Conservation (phyloP, 1,140 invertebrate species). For the Hestina assimilis region DNA sequence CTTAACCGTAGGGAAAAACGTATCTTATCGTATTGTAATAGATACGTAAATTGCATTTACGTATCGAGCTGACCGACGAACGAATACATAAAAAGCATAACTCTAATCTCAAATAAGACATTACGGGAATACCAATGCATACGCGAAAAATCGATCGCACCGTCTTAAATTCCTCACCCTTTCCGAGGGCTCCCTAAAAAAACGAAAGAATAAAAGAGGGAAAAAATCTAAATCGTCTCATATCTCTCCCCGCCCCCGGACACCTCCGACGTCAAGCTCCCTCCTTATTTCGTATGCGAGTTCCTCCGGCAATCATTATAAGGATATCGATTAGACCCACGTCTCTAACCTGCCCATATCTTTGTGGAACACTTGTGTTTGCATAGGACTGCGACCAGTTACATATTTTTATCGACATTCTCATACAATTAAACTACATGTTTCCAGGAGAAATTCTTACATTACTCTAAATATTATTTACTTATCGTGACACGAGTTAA, state of each 20-base stretch:
- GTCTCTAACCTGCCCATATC: slow-evolving; percentile 73
- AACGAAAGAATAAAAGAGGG: slow-evolving; percentile 77
- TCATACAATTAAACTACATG: not conserved
- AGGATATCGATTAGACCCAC: slow-evolving; percentile 75
- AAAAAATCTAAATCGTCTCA: slow-evolving; percentile 79
- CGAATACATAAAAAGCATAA: slow-evolving; percentile 55
- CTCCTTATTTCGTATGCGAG: slow-evolving; percentile 78
- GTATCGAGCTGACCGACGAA: slow-evolving; percentile 15
- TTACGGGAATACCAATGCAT: slow-evolving; percentile 77
- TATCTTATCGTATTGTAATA: not conserved
- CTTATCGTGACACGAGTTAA: not conserved
- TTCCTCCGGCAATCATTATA: slow-evolving; percentile 76
- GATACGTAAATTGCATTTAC: slow-evolving; percentile 6
- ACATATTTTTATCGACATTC: slow-evolving; percentile 25
- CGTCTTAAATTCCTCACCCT: slow-evolving; percentile 78
- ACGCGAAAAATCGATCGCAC: slow-evolving; percentile 75
- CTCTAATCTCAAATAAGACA: slow-evolving; percentile 76
- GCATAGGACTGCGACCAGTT: slow-evolving; percentile 36
- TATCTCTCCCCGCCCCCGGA: slow-evolving; percentile 67
- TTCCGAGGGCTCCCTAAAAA: slow-evolving; percentile 75
- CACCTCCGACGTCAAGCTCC: slow-evolving; percentile 68
- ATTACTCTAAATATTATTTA: too few species aligned
- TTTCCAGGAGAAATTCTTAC: too few species aligned
- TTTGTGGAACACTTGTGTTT: slow-evolving; percentile 63
- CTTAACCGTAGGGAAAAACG: slow-evolving; percentile 1